Evolutionary conservation across 2,113 vertebrate species (phyloP), one percentile per base, ranked within the genome.

Genomic region (Oreochromis tanganicae): DNA sequence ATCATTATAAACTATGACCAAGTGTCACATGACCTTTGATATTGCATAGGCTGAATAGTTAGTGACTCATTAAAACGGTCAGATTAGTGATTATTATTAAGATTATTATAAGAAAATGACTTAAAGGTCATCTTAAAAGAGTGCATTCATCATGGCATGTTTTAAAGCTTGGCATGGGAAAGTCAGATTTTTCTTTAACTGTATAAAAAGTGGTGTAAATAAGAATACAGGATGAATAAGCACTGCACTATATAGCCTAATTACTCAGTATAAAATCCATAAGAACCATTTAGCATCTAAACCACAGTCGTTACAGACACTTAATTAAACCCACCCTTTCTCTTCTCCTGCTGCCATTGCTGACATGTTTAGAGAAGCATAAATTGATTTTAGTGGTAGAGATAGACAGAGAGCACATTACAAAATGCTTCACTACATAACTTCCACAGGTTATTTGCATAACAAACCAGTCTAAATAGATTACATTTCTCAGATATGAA

Each of bases 401-500:
- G 56, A 55, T 27, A 41, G 83, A 71, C 61, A 85, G 85, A 66
- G 83, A 78, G 68, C 52, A 75, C 61, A 88, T 93, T 88, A 87
- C 73, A 78, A 92, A 92, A 86, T 86, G 82, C 84, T 88, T 81
- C 80, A 80, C 56, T 80, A 83, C 87, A 78, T 83, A 83, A 90
- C 84, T 81, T 91, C 83, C 75, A 83, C 73, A 19, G 80, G 80
- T 82, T 90, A 91, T 93, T 94, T 91, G 93, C 92, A 94, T 92
- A 88, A 92, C 82, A 93, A 93, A 92, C 82, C 66, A 38, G 73
- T 80, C 85, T 89, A 92, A 95, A 93, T 90, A 91, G 87, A 93
- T 91, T 82, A 73, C 84, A 92, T 92, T 91, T 91, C 82, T 83
- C 83, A 56, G 87, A 94, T 94, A 93, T 95, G 92, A 93, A 89